Percentiles rank a stretch among this genome's conserved stretches.
phyloP scores from a whole-genome alignment of 2,888 invertebrate genomes.

The Lasioglossum malachurum region DNA sequence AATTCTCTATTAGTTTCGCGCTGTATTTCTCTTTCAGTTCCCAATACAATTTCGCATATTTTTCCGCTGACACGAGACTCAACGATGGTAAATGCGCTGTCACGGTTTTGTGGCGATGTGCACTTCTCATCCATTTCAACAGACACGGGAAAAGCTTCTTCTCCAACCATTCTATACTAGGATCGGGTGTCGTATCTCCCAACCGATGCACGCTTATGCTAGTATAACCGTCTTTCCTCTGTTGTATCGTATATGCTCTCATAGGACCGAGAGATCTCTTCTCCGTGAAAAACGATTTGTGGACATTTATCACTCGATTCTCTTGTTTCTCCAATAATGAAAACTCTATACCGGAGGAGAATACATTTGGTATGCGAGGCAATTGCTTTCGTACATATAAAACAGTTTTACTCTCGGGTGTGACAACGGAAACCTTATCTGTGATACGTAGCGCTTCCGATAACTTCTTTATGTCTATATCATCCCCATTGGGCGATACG shows the following conservation, averaged over 20 bases:
- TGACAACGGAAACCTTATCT: conserved; percentile 64
- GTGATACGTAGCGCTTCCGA: conserved; percentile 76
- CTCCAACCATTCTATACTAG: conserved; percentile 86
- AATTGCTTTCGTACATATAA: conserved; percentile 84
- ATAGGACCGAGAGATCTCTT: conserved; percentile 85
- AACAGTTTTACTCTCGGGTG: conserved; percentile 74
- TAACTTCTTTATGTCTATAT: conserved; percentile 66
- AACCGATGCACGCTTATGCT: conserved; percentile 53
- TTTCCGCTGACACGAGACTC: conserved; percentile 88
- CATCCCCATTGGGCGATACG: not conserved
- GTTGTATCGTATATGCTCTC: conserved; percentile 73
- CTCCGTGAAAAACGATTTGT: conserved; percentile 83
- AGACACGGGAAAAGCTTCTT: conserved; percentile 87
- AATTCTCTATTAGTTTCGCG: conserved; percentile 90
- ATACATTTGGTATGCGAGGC: conserved; percentile 81
- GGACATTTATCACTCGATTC: conserved; percentile 85
- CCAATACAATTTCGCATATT: conserved; percentile 91
- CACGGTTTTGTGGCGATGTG: conserved; percentile 57
- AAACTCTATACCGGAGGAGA: conserved; percentile 84
- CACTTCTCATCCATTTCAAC: conserved; percentile 87
- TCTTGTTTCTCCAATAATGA: conserved; percentile 82
- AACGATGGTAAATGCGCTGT: conserved; percentile 86
- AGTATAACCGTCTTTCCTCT: conserved; percentile 59
- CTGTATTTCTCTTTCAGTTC: conserved; percentile 93
- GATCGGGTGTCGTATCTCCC: conserved; percentile 42